These are phyloP conservation scores for Artibeus lituratus DNA, from an alignment of 2,797 vertebrate species.

Conservation along the genomic window DNA sequence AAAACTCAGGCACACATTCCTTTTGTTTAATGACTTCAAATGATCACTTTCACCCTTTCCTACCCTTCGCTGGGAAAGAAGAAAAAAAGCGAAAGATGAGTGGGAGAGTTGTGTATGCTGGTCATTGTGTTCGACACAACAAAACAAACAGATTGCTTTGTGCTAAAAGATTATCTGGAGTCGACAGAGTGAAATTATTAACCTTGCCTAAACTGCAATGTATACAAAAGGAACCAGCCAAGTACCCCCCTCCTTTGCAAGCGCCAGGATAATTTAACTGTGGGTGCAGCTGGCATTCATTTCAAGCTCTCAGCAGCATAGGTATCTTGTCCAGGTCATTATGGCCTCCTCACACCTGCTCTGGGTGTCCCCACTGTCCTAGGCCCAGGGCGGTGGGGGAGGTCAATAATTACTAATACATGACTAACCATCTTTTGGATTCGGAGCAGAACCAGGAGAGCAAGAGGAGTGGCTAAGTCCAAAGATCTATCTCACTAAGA, in stretches of 20 bases:
- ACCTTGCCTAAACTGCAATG: neutral
- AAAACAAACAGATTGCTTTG: neutral
- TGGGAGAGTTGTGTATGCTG: neutral
- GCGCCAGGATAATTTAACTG: neutral
- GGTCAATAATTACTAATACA: neutral
- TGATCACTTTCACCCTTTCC: neutral
- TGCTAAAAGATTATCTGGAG: neutral
- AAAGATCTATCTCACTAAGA: neutral
- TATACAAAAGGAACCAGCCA: neutral
- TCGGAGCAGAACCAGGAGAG: neutral
- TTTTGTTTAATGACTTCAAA: neutral
- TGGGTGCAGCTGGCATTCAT: neutral
- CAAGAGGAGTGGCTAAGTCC: neutral
- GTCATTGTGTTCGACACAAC: neutral
- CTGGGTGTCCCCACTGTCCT: neutral
- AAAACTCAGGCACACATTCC: neutral
- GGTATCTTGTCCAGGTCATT: neutral
- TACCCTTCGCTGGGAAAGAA: neutral
- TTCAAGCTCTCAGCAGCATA: neutral
- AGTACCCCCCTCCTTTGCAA: neutral
- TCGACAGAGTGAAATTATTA: neutral
- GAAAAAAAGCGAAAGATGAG: neutral
- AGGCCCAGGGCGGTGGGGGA: neutral
- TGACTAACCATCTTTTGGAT: neutral
- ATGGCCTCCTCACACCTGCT: neutral